Base-by-base conservation (phyloP, 2,888 invertebrate species). In the Drosophila prolongata region DNA sequence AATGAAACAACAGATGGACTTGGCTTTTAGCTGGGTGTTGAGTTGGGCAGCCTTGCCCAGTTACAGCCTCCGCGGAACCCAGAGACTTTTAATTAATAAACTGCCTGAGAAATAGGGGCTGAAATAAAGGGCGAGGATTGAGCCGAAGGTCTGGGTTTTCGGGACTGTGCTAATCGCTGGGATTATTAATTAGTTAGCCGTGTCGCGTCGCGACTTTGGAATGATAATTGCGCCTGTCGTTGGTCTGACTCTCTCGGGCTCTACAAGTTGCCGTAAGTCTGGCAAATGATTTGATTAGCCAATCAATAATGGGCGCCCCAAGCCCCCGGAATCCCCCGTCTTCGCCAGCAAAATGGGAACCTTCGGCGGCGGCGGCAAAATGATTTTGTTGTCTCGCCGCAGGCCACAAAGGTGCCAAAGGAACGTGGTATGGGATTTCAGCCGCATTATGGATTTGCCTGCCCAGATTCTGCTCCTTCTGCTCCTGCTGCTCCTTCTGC, bases 321-420 rank as follows among this genome's bases (percentile, higher is more conserved):
- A 34, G 55, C 13, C 38, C 44, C 40, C 46, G 37, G n/a, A 27
- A 43, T 50, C 34, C 58, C 47, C 35, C 16, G n/a, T n/a, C 42
- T 34, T 50, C 35, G 47, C 38, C 38, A 44, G 35, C 30, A 6
- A 30, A 8, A 8, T 27, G 30, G 66, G 75, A 78, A 87, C 84
- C 61, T 24, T 57, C 75, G 84, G 84, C 83, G 80, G 85, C 74
- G 82, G 88, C 86, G 87, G 86, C 80, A 70, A 89, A 89, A 90
- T 90, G 90, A 91, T 91, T 91, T 91, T 90, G 90, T 89, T 91
- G 91, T 90, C 90, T 91, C 83, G 91, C 92, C 91, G 87, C 79
- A 62, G 92, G 91, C 90, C 80, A 84, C 82, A 89, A 85, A 90
- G 90, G 89, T 91, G 90, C 90, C 91, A 91, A 89, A 65, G 66